Evolutionary conservation across 2,113 vertebrate genomes (phyloP), one percentile per base, ranked within the genome.

Genomic region (Poecile atricapillus): DNA sequence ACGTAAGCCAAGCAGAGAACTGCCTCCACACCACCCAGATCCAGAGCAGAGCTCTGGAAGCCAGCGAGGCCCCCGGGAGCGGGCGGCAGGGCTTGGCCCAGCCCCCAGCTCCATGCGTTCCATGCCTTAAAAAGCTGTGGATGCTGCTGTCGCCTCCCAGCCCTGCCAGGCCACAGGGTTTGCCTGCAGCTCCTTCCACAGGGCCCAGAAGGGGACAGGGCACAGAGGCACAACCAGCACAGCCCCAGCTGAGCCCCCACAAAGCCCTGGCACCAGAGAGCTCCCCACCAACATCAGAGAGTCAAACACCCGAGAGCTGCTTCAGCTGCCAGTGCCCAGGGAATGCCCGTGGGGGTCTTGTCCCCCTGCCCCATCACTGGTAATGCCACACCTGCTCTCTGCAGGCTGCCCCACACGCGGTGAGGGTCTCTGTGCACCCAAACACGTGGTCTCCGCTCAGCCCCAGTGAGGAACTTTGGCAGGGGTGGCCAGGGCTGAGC

Each of bases 251-350:
- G 31, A 27, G 16, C 19, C 18, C 39, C 49, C 49, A 27, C 15
- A 4, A 21, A 59, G 79, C 59, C 24, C 41, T 1, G 0, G 37
- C 2, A 0, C 5, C 1, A 3, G 28, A 17, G 28, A 64, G 37
- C 9, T 31, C 37, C 53, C 23, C 53, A 13, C 17, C 56, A 20
- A 16, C 46, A 22, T 13, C 15, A 21, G 16, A 6, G 27, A 15
- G 27, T 2, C 0, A 0, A 76, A 41, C 28, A 30, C 9, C 12
- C 0, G 0, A 21, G 3, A 3, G 22, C 39, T 13, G 20, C 50
- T 56, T 13, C 70, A 65, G 67, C 56, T 27, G 24, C 55, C 37
- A 10, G 50, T 4, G 12, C 22, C 60, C 17, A 8, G 0, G 4
- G 5, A 10, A 0, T 6, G 55, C 35, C 44, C 11, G 0, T 0